These are phyloP conservation scores for Drosophila quadrilineata DNA, from an alignment of 1,140 invertebrate genomes.

Conservation along the genomic window DNA sequence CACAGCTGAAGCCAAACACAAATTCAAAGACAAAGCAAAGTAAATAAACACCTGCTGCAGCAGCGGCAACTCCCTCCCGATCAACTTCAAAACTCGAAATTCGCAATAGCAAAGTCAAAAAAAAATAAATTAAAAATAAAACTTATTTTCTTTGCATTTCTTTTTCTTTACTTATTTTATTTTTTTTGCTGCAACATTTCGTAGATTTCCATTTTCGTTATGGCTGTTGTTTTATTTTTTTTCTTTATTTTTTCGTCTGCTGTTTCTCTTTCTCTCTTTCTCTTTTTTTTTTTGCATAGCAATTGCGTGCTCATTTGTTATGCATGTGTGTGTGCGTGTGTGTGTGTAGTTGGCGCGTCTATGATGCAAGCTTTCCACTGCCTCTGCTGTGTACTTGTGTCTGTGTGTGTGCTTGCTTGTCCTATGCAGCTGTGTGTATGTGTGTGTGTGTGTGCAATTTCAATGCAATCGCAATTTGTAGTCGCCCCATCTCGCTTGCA, in stretches of 20 bases:
- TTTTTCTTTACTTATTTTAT: not conserved
- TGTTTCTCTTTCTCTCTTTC: constrained; percentile 16
- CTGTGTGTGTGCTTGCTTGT: constrained; percentile 38
- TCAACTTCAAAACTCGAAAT: too few relatives aligned
- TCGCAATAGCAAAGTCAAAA: too few relatives aligned
- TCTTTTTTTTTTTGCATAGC: constrained; percentile 28
- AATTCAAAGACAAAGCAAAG: not conserved
- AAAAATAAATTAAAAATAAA: not conserved
- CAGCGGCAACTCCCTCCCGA: not conserved
- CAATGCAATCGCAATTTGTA: constrained; percentile 49
- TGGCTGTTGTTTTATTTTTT: constrained; percentile 23
- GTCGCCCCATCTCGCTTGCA: constrained; percentile 40
- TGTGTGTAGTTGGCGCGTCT: constrained; percentile 41
- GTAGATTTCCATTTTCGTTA: constrained; percentile 39
- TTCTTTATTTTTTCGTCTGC: constrained; percentile 18
- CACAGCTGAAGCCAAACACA: not conserved
- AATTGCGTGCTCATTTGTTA: constrained; percentile 69
- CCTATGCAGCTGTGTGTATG: constrained; percentile 13
- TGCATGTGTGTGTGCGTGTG: not conserved
- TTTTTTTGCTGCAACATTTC: constrained; percentile 1
- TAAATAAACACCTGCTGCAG: not conserved
- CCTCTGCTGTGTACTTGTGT: constrained; percentile 8
- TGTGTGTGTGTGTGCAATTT: constrained; percentile 52
- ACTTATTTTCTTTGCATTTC: too few relatives aligned
- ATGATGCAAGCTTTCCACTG: constrained; percentile 48